phyloP scores from a whole-genome alignment of 2,797 vertebrate species.

The Eupleurogrammus muticus region DNA sequence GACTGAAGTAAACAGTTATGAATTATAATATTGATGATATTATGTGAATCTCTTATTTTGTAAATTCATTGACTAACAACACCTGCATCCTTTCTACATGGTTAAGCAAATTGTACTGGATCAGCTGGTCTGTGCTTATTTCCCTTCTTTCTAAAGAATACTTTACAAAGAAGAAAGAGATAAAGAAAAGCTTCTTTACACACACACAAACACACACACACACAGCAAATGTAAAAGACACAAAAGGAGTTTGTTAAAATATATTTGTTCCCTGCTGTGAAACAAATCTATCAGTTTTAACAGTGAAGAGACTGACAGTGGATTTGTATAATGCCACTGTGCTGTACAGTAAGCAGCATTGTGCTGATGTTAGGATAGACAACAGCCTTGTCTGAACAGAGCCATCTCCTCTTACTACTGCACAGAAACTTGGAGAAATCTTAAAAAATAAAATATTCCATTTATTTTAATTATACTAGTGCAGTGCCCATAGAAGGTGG shows the following conservation, averaged over 20 bases:
- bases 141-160: background rate
- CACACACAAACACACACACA: background rate
- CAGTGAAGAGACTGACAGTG: background rate
- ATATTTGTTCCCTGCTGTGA: background rate
- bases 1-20: constrained; percentile 8
- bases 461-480: too few relatives aligned
- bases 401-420: constrained; percentile 12
- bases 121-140: background rate
- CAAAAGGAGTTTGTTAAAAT: background rate
- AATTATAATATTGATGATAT: constrained; percentile 31
- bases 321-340: constrained; percentile 19
- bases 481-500: too few relatives aligned
- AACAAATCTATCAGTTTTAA: background rate
- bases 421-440: background rate
- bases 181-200: background rate
- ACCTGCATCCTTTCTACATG: background rate
- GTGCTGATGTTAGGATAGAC: constrained; percentile 27
- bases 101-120: background rate
- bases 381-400: constrained; percentile 21
- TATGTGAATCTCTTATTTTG: constrained; percentile 4
- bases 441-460: background rate
- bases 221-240: background rate
- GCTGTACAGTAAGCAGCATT: constrained; percentile 43
- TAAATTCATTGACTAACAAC: background rate
- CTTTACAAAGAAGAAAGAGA: background rate